Evolutionary conservation across 2,113 vertebrate species (phyloP).

Genomic region (Gnathonemus echidnorhynchus): DNA sequence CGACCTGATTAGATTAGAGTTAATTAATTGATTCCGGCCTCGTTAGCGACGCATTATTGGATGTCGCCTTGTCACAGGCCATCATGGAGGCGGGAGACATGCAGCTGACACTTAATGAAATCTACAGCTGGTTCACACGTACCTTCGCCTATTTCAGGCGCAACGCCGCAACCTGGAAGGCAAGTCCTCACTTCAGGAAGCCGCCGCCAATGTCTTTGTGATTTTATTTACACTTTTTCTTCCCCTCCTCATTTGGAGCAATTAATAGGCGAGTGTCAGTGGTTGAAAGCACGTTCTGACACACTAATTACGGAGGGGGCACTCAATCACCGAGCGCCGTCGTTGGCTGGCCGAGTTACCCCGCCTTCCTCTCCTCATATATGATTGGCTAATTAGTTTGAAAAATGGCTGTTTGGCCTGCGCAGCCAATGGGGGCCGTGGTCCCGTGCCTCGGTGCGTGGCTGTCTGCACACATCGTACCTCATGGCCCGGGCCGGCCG

Average conservation of each 20-base stretch:
- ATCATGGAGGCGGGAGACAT: slow-evolving; percentile 98
- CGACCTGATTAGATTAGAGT: slow-evolving; percentile 87
- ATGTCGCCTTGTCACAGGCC: slow-evolving; percentile 95
- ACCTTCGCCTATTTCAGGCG: slow-evolving; percentile 99
- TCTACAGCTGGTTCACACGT: slow-evolving; percentile 99
- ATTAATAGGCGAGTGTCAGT: slow-evolving; percentile 94
- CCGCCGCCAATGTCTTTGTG: slow-evolving; percentile 38
- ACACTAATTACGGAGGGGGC: slow-evolving; percentile 87
- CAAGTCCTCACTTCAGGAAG: slow-evolving; percentile 46
- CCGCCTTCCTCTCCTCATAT: slow-evolving; percentile 63
- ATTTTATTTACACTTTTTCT: slow-evolving; percentile 49
- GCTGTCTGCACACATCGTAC: slow-evolving; percentile 78
- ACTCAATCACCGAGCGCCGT: slow-evolving; percentile 99
- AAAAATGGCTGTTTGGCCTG: slow-evolving; percentile 97
- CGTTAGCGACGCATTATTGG: slow-evolving; percentile 83
- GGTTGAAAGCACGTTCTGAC: slow-evolving; percentile 90
- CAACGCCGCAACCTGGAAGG: slow-evolving; percentile 99
- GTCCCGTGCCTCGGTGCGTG: slow-evolving; percentile 66
- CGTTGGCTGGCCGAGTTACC: slow-evolving; percentile 91
- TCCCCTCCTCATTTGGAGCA: slow-evolving; percentile 93
- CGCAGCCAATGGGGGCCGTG: slow-evolving; percentile 74
- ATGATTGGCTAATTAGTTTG: slow-evolving; percentile 99
- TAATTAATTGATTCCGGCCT: slow-evolving; percentile 70
- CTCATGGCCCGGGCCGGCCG: slow-evolving; percentile 71
- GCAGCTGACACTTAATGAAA: slow-evolving; percentile 99